These are phyloP conservation scores for Ifrita kowaldi DNA, from an alignment of 2,113 vertebrate genomes.

Conservation along the genomic window DNA sequence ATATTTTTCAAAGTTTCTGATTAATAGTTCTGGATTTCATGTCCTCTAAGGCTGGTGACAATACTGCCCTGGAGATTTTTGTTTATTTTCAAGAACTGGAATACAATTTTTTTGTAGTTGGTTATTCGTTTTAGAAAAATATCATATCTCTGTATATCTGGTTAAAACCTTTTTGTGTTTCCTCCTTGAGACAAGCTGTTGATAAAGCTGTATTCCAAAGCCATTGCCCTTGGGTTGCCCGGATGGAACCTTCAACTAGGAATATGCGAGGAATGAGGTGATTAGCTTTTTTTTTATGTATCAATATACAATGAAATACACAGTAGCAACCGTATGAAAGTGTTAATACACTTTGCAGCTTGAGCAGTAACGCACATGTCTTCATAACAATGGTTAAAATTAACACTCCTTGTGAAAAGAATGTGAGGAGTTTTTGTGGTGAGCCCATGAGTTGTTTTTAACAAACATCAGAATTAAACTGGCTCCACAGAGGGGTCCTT, in stretches of 20 bases:
- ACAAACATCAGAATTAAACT: neutral
- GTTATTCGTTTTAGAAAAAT: neutral
- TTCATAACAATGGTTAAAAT: neutral
- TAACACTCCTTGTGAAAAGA: neutral
- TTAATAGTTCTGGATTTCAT: neutral
- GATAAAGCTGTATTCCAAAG: neutral
- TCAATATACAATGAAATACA: neutral
- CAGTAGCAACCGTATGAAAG: neutral
- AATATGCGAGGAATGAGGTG: neutral
- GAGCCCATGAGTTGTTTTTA: neutral
- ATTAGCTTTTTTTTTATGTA: neutral
- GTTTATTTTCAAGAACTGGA: neutral
- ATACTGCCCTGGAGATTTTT: neutral
- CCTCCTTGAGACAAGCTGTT: neutral
- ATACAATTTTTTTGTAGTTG: neutral
- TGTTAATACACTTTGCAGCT: neutral
- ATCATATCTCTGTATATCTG: neutral
- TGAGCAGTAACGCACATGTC: neutral
- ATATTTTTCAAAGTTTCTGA: neutral
- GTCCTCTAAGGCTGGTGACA: neutral
- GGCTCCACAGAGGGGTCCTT: neutral
- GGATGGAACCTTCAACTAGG: neutral
- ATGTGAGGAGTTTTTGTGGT: neutral
- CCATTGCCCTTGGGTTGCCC: neutral
- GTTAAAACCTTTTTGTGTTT: neutral